Evolutionary conservation across 53 echinoderm and acorn worm genomes (phyloP).

Genomic region (Pentamera pediparva): DNA sequence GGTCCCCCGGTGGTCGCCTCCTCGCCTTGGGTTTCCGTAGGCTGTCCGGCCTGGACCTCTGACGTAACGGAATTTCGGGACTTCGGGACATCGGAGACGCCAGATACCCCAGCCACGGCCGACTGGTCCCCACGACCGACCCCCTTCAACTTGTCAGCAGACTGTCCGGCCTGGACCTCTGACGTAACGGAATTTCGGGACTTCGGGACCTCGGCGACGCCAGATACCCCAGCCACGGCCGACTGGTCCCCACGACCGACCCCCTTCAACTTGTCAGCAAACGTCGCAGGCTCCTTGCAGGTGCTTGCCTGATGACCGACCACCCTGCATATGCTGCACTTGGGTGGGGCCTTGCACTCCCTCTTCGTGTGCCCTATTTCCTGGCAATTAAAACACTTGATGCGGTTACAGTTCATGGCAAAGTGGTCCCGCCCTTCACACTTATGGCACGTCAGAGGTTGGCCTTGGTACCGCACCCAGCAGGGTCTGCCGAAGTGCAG

Average conservation of each 20-base stretch:
- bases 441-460: no score
- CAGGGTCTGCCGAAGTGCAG: conserved; percentile 19
- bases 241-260: background rate
- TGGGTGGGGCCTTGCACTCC: no score
- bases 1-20: background rate
- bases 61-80: background rate
- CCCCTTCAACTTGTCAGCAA: background rate
- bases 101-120: no score
- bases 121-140: background rate
- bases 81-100: no score
- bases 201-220: no score
- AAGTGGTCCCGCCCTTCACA: no score
- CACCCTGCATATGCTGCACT: no score
- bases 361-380: no score
- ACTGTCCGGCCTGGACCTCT: background rate
- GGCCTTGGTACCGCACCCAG: conserved; percentile 31
- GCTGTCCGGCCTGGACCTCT: background rate
- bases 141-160: background rate
- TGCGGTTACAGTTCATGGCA: no score
- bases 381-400: no score
- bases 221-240: no score
- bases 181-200: background rate
- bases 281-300: background rate
- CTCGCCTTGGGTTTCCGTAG: background rate
- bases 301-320: no score